Conservation (phyloP, 1,140 invertebrate genomes). For the Bombus impatiens region DNA sequence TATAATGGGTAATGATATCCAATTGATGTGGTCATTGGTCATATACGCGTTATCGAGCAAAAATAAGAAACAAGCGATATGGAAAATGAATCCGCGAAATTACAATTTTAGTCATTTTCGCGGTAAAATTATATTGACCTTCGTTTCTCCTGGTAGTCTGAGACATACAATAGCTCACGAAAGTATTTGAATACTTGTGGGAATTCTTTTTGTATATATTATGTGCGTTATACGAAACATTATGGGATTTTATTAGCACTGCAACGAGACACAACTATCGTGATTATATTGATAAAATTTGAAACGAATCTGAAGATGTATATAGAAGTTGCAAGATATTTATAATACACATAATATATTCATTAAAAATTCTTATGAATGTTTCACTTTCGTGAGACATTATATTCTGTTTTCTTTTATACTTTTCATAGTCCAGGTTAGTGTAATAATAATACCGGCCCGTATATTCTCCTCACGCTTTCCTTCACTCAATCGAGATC, state of each 20-base stretch:
- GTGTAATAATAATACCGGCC: not conserved
- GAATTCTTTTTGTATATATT: too few species aligned
- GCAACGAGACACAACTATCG: too few species aligned
- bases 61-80: conserved; percentile 12
- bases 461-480: not conserved
- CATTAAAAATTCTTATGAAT: too few species aligned
- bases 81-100: not conserved
- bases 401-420: not conserved
- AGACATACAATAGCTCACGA: not conserved
- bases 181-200: not conserved
- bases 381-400: not conserved
- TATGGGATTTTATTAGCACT: too few species aligned
- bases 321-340: not conserved
- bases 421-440: not conserved
- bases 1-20: not conserved
- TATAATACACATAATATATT: not conserved
- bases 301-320: too few species aligned
- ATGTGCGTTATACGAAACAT: too few species aligned
- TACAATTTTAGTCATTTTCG: not conserved
- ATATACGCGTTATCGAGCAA: not conserved
- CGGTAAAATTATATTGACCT: not conserved
- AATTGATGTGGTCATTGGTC: too few species aligned
- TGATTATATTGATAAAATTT: too few species aligned
- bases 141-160: not conserved
- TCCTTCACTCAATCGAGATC: not conserved